These are phyloP conservation scores for Sussaba pulchella DNA, from an alignment of 2,888 invertebrate genomes.

Conservation along the genomic window DNA sequence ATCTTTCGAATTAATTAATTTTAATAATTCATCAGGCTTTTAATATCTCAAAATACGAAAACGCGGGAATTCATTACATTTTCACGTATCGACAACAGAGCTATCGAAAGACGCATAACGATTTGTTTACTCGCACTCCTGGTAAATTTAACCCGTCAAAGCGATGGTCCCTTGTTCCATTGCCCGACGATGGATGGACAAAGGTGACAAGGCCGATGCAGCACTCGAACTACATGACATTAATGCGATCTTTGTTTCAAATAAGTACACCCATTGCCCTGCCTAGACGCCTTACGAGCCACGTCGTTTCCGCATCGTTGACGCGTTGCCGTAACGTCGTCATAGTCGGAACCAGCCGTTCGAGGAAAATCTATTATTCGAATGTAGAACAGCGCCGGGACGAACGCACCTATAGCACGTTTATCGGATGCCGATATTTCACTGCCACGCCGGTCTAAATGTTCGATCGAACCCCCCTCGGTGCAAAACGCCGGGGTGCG, in stretches of 20 bases:
- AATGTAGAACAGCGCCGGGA: constrained; percentile 76
- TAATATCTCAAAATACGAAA: too few relatives aligned
- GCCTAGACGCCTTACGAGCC: constrained; percentile 42
- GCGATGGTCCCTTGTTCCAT: too few relatives aligned
- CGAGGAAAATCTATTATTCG: constrained; percentile 77
- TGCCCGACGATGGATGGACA: not conserved
- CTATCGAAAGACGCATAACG: constrained; percentile 34
- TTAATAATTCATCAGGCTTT: too few relatives aligned
- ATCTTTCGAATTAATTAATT: too few relatives aligned
- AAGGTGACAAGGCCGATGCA: not conserved
- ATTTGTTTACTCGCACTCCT: constrained; percentile 7
- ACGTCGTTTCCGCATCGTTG: constrained; percentile 7
- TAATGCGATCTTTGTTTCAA: constrained; percentile 80
- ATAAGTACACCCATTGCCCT: constrained; percentile 42
- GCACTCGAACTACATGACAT: constrained; percentile 71
- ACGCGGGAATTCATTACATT: too few relatives aligned
- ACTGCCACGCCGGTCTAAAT: constrained; percentile 65
- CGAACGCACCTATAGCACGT: constrained; percentile 68
- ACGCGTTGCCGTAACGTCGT: constrained; percentile 15
- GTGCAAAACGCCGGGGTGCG: constrained; percentile 35
- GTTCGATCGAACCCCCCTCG: constrained; percentile 61
- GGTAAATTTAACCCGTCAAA: constrained; percentile 28
- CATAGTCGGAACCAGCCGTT: constrained; percentile 44
- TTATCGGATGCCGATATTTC: constrained; percentile 81
- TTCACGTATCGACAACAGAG: not conserved